A percentile compares a stretch with the other conserved stretches of the same genome.
Evolutionary conservation across 1,140 invertebrate genomes (phyloP).

Genomic region (Drosophila watanabei): DNA sequence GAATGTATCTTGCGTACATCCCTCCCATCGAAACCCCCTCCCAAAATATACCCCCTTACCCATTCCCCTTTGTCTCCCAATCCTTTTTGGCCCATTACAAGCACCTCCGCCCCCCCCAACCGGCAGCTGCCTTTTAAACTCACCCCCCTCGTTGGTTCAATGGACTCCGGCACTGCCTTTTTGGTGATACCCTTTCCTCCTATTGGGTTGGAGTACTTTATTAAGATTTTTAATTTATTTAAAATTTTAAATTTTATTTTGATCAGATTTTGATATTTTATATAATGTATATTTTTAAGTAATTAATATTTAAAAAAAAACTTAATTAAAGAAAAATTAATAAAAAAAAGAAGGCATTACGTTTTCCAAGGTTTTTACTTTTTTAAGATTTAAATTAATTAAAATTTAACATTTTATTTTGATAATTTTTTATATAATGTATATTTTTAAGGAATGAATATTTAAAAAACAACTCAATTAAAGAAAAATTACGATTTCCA

Average conservation of each 20-base stretch:
- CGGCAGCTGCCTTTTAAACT: slow-evolving; percentile 15
- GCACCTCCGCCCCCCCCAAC: neutral
- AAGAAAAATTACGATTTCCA: no score
- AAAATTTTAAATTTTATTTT: no score
- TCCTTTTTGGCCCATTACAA: slow-evolving; percentile 35
- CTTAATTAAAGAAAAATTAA: no score
- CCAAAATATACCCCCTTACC: neutral
- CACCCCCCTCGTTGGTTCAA: slow-evolving; percentile 52
- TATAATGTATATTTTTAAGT: no score
- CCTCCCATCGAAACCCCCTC: neutral
- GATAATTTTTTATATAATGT: neutral
- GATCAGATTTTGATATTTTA: no score
- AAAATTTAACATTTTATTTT: neutral
- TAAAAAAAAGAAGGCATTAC: no score
- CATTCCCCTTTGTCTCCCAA: slow-evolving; percentile 4
- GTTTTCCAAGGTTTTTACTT: no score
- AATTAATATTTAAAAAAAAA: no score
- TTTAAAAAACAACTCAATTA: no score
- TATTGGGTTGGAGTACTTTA: neutral
- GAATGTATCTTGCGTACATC: slow-evolving; percentile 18
- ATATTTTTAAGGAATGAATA: no score
- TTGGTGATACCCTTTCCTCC: slow-evolving; percentile 16
- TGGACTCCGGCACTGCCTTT: slow-evolving; percentile 50
- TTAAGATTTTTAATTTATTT: neutral
- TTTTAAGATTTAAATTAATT: no score